Base-by-base conservation (phyloP, 1,140 invertebrate species). In the Drosophila ogumai region DNA sequence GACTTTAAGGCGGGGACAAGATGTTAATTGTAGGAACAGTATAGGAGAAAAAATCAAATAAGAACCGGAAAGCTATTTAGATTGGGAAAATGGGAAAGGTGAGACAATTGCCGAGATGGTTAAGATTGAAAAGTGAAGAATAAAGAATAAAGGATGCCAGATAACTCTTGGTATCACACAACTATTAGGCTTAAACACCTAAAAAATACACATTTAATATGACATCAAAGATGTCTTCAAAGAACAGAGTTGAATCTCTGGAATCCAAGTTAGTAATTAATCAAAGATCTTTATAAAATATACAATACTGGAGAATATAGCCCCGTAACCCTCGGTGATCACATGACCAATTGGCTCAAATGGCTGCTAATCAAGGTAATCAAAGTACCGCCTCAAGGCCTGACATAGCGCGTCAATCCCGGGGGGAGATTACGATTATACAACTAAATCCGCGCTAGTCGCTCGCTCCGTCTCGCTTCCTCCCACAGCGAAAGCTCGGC, bases 381-480 rank as follows among this genome's bases (percentile, higher is more conserved):
- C 34, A 55, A 55, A 55, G 52, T 55, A 55, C 52, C 52, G 52
- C 52, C 34, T n/a, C 52, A 38, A 55, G 52, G 52, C 52, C 40
- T 38, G 52, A n/a, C 34, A 15, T 15, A 38, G 34, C 28, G 32
- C 50, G 19, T 38, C 32, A 38, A 38, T 55, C 52, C 15, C 32
- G 7, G 12, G 19, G 17, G 10, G 6, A 25, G 52, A 55, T 55
- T 38, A 55, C 38, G 52, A 55, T 55, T 38, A 55, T 38, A 38
- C 52, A 38, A 55, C 52, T 38, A 25, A 55, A 55, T 55, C 52
- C 8, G 13, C 8, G 19, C 52, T 38, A 38, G 34, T 55, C 13
- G 52, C 34, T 36, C 34, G 34, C 52, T 38, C 34, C 19, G 7
- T 54, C 50, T 4, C 50, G 17, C 50, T 54, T 8, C 13, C 19